A percentile compares a stretch with the other conserved stretches of the same genome.
Conservation (phyloP, 2,888 invertebrate species). For the Plusia festucae region DNA sequence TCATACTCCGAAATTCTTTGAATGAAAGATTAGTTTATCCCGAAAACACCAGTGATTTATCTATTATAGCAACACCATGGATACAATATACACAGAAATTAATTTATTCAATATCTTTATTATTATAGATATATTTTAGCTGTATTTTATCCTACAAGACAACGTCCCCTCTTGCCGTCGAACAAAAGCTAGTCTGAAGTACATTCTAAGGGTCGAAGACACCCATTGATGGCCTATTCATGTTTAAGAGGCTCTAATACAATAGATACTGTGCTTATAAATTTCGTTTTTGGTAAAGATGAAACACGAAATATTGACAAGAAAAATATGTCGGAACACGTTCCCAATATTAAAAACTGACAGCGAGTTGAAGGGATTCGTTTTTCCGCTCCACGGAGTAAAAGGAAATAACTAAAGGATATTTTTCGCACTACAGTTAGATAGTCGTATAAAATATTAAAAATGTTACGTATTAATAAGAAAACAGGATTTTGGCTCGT, state of each 20-base stretch:
- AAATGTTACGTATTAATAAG: too few species aligned
- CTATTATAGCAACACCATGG: neutral
- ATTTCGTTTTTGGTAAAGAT: constrained; percentile 20
- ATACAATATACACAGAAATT: neutral
- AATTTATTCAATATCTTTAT: neutral
- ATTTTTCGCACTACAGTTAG: neutral
- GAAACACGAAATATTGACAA: constrained; percentile 10
- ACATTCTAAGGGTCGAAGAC: constrained; percentile 15
- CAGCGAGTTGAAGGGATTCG: neutral
- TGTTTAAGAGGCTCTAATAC: constrained; percentile 12
- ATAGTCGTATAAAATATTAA: too few species aligned
- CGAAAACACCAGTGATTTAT: neutral
- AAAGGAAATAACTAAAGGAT: neutral
- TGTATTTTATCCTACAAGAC: neutral
- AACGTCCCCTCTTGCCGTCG: neutral
- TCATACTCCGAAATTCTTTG: too few species aligned
- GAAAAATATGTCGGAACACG: constrained; percentile 1
- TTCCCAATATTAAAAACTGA: neutral
- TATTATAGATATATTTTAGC: too few species aligned
- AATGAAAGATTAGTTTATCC: too few species aligned
- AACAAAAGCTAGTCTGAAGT: constrained; percentile 22
- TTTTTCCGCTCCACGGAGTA: constrained; percentile 2
- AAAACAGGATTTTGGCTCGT: too few species aligned
- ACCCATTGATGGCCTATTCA: constrained; percentile 54
- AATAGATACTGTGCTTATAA: constrained; percentile 19